Conservation (phyloP, 2,797 vertebrate genomes). For the Mycteria americana region DNA sequence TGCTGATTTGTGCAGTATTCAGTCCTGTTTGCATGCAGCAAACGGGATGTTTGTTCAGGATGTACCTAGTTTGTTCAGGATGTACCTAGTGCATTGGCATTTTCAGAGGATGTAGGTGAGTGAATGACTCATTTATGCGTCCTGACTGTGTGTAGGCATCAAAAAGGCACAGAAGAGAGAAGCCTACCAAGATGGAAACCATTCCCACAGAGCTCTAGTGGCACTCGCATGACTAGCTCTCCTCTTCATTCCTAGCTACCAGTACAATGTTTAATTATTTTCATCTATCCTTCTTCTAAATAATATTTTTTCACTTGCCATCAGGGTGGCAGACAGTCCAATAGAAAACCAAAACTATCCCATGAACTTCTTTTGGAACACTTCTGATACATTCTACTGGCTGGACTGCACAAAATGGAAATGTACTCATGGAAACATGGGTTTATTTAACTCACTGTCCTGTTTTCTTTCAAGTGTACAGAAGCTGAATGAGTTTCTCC, state of each 20-base stretch:
- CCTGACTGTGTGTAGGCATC: background rate
- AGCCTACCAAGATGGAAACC: background rate
- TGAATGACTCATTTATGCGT: background rate
- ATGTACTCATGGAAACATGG: background rate
- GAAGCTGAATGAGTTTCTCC: conserved; percentile 94
- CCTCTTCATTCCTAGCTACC: background rate
- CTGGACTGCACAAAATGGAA: background rate
- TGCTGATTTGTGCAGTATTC: background rate
- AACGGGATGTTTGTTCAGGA: background rate
- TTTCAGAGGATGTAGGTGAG: background rate
- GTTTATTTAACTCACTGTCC: background rate
- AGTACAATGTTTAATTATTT: background rate
- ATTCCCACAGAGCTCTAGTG: background rate
- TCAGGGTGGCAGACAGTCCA: background rate
- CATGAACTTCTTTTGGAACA: background rate
- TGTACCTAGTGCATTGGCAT: background rate
- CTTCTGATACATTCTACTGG: background rate
- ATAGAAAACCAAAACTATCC: background rate
- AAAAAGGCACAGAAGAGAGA: background rate
- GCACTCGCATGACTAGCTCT: background rate
- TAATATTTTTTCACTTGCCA: background rate
- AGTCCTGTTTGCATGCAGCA: background rate
- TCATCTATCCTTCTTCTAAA: background rate
- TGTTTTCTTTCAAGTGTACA: conserved; percentile 83
- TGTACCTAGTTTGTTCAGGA: background rate